Base-by-base conservation (phyloP, 53 echinoderm and acorn worm genomes). In the Hippasteria phrygiana region DNA sequence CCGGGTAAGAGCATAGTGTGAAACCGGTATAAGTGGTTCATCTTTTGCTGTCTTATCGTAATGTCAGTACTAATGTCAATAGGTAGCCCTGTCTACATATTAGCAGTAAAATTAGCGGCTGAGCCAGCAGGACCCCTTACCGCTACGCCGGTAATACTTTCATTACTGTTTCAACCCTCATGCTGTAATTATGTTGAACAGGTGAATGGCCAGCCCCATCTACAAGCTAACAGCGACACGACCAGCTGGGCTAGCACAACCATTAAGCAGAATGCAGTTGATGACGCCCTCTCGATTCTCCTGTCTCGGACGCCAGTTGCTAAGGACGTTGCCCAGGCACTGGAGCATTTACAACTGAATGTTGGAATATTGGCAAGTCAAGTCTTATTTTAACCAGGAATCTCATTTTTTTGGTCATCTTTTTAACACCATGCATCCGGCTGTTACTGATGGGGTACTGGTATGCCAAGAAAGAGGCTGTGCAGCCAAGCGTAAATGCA, bases 151-250 rank as follows among this genome's bases (percentile, higher is more conserved):
- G n/a, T n/a, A n/a, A n/a, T n/a, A n/a, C n/a, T n/a, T n/a, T n/a
- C n/a, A n/a, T 14, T 43, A 31, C 26, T 40, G 22, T 14, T 17
- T 38, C 72, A 8, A 1, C 41, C n/a, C 43, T 18, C 43, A 42
- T 24, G 8, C 35, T 22, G 26, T 67, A 20, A 20, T 42, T 42
- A 36, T 6, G 33, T 62, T 24, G 4, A 20, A 20, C 71, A 95
- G 95, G 95, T 95, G 35, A 95, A 83, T 87, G 95, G 95, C 7
- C 95, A 95, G 79, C 95, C 95, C 33, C 85, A 95, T 89, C 76
- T 95, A 41, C 93, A 93, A 28, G 62, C 79, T 27, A 86, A 78
- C 43, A 53, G 73, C 34, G 90, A 74, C 8, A 74, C 78, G 13
- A 87, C 73, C 6, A 73, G 89, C 38, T 95, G 95, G 95, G 92